Percentiles rank a stretch among this genome's conserved stretches.
Evolutionary conservation across 1,140 invertebrate species (phyloP).

Genomic region (Charaxes varanes): DNA sequence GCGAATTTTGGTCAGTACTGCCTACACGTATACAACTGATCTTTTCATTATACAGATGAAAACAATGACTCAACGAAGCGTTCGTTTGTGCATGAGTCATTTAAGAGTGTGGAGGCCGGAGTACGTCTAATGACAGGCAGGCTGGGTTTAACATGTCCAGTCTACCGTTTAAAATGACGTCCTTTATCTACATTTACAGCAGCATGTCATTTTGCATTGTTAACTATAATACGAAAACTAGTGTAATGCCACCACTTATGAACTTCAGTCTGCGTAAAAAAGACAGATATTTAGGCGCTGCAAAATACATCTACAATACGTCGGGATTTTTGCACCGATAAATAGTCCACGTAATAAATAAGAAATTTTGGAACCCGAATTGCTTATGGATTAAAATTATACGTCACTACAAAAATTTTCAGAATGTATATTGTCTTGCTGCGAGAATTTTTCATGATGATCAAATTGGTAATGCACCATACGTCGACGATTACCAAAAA

Average conservation of each 20-base stretch:
- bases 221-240: neutral
- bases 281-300: no score
- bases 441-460: no score
- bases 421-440: no score
- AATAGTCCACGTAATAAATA: no score
- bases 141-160: conserved; percentile 12
- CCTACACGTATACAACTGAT: conserved; percentile 17
- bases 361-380: no score
- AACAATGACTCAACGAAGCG: conserved; percentile 49
- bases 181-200: conserved; percentile 13
- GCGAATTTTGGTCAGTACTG: conserved; percentile 6
- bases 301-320: no score
- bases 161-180: conserved; percentile 17
- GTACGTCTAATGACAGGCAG: conserved; percentile 15
- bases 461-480: no score
- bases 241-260: neutral
- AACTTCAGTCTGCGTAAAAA: neutral
- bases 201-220: conserved; percentile 7
- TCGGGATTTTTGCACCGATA: no score
- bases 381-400: no score
- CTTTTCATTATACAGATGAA: conserved; percentile 40
- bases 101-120: conserved; percentile 16
- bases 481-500: no score
- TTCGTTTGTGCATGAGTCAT: conserved; percentile 45
- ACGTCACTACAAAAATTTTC: no score